Percentiles rank a stretch among this genome's conserved stretches.
Conservation (phyloP, 2,888 invertebrate genomes). For the Euzetes globulus region DNA sequence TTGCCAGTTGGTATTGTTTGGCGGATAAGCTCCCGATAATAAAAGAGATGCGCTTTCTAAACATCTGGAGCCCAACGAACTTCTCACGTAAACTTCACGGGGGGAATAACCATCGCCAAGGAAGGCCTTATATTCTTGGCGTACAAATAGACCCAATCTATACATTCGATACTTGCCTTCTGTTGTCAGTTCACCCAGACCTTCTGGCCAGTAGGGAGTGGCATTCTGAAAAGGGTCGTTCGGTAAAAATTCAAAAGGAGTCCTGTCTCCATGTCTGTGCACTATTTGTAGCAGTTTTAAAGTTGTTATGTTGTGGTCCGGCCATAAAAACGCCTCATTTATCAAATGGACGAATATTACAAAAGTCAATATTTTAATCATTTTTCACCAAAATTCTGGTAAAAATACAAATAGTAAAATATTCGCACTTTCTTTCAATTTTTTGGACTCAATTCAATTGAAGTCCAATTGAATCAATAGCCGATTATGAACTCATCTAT, state of each 20-base stretch:
- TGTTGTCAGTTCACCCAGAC: conserved; percentile 21
- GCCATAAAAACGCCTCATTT: conserved; percentile 12
- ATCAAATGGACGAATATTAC: too few species aligned
- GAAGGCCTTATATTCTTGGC: conserved; percentile 21
- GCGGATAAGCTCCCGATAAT: conserved; percentile 23
- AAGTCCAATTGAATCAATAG: too few species aligned
- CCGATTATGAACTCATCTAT: too few species aligned
- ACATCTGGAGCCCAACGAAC: conserved; percentile 27
- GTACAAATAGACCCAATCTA: conserved; percentile 31
- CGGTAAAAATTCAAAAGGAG: conserved; percentile 7
- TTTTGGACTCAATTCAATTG: too few species aligned
- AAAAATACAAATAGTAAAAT: too few species aligned
- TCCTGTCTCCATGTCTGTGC: conserved; percentile 34
- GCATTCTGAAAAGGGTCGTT: conserved; percentile 34
- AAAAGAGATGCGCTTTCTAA: conserved; percentile 25
- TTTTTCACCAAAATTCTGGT: too few species aligned
- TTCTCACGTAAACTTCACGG: conserved; percentile 27
- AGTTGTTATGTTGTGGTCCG: conserved; percentile 19
- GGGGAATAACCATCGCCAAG: conserved; percentile 11
- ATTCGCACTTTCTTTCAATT: too few species aligned
- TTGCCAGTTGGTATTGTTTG: conserved; percentile 1
- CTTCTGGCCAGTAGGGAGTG: conserved; percentile 33
- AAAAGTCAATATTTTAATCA: too few species aligned
- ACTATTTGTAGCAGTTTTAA: conserved; percentile 32
- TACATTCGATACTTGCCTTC: conserved; percentile 33